Evolutionary conservation across 2,888 invertebrate species (phyloP), one percentile per base, ranked within the genome.

Genomic region (Chrysopilus asiliformis): DNA sequence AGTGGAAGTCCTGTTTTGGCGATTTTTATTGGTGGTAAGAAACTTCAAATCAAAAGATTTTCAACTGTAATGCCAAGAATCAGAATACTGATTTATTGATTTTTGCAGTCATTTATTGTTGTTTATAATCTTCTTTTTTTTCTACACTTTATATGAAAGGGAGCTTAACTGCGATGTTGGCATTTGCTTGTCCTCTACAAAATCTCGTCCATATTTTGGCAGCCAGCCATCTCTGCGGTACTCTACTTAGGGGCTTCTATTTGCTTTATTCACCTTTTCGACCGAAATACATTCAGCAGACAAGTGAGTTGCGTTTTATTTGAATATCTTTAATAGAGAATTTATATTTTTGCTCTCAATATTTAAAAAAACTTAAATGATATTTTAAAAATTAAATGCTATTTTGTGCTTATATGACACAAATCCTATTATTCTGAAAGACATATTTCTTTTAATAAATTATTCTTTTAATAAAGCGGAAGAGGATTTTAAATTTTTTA

Each of bases 1-100:
- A 71, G 70, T 37, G 71, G 71, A 18, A 70, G 68, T 45, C 71
- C 71, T 1, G 64, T 71, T 3, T 46, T 71, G 36, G 71, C 71
- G 2, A 66, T 71, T 40, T 70, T 71, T 44, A 66, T 68, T 29
- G 68, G 65, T 45, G 70, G 57, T 53, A 45, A 44, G 29, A 27
- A 12, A 22, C 22, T 26, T 26, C n/a, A 12, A 26, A 26, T 8
- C 9, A 26, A 12, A 7, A 6, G 4, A 12, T 12, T 26, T 26
- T 26, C 7, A 26, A 6, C 5, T 26, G 20, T 39, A n/a, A n/a
- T 8, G 8, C 13, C 15, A 4, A 32, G 6, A 14, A 34, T 9
- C 24, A 25, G 5, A 34, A 15, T 24, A 9, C 22, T 33, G 13
- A 33, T 12, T 18, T 34, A 28, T 37, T 13, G 24, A 28, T 13